A percentile compares a stretch with the other conserved stretches of the same genome.
These are phyloP conservation scores for Geophilus truncorum DNA, from an alignment of 2,888 invertebrate species.

Conservation along the genomic window DNA sequence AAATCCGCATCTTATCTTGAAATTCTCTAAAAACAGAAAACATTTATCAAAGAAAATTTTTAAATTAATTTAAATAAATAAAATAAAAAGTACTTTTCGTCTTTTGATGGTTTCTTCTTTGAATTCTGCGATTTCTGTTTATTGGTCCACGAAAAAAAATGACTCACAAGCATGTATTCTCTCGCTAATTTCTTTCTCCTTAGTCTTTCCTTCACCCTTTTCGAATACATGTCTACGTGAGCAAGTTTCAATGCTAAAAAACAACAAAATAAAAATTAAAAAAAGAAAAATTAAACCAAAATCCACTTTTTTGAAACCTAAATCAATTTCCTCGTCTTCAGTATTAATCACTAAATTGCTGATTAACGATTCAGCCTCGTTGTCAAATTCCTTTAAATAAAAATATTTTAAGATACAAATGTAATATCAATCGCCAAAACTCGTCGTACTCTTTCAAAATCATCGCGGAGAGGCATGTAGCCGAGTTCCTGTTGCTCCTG, in stretches of 20 bases:
- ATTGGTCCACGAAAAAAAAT: conserved; percentile 66
- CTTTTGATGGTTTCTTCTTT: conserved; percentile 65
- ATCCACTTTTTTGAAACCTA: conserved; percentile 55
- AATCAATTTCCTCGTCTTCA: conserved; percentile 85
- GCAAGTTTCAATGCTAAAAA: conserved; percentile 73
- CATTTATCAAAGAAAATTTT: not conserved
- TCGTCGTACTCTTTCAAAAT: conserved; percentile 91
- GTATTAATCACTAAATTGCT: conserved; percentile 73
- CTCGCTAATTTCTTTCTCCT: conserved; percentile 82
- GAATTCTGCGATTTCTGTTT: conserved; percentile 55
- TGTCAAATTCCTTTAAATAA: conserved; percentile 75
- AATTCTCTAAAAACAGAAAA: conserved; percentile 52
- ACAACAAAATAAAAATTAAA: conserved; percentile 36
- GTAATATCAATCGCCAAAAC: too few species aligned
- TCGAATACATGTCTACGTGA: conserved; percentile 86
- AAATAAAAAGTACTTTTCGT: conserved; percentile 60
- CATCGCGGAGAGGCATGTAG: conserved; percentile 92
- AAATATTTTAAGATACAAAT: conserved; percentile 28
- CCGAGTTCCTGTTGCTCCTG: conserved; percentile 85
- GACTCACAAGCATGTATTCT: conserved; percentile 82
- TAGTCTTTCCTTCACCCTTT: conserved; percentile 75
- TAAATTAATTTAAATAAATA: not conserved
- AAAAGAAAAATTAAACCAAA: not conserved
- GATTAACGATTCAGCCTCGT: conserved; percentile 82
- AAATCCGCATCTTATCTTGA: conserved; percentile 74